A percentile compares a stretch with the other conserved stretches of the same genome.
Conservation (phyloP, 2,888 invertebrate genomes). For the Acanthosepion lycidas region DNA sequence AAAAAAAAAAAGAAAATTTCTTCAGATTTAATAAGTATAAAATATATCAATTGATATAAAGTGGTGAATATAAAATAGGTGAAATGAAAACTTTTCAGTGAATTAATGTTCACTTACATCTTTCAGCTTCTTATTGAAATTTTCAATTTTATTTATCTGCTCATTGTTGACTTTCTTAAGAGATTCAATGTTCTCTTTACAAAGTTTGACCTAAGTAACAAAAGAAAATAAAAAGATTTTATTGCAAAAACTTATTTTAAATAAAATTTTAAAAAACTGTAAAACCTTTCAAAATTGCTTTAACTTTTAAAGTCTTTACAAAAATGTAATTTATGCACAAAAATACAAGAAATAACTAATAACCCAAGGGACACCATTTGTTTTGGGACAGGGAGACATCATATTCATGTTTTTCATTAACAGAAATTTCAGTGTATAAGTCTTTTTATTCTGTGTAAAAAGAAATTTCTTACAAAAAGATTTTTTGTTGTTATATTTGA, state of each 20-base stretch:
- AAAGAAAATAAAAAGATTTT: neutral
- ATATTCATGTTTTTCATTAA: no score
- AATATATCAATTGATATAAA: neutral
- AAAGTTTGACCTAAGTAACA: slow-evolving; percentile 78
- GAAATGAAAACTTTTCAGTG: neutral
- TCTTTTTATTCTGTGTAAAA: no score
- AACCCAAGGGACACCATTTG: no score
- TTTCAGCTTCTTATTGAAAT: slow-evolving; percentile 82
- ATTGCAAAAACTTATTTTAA: neutral
- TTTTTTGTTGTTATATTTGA: no score
- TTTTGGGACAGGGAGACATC: no score
- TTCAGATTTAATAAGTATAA: neutral
- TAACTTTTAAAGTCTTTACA: no score
- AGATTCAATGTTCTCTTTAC: slow-evolving; percentile 82
- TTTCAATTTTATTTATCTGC: slow-evolving; percentile 82
- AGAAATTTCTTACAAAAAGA: no score
- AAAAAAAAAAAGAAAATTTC: neutral
- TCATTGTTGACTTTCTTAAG: slow-evolving; percentile 83
- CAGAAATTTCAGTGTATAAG: no score
- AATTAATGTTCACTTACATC: slow-evolving; percentile 73
- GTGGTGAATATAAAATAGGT: neutral
- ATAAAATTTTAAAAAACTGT: no score
- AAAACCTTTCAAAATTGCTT: no score
- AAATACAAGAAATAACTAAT: no score
- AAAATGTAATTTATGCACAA: no score